These are phyloP conservation scores for Micrasema minimum DNA, from an alignment of 1,140 invertebrate genomes.

Conservation along the genomic window DNA sequence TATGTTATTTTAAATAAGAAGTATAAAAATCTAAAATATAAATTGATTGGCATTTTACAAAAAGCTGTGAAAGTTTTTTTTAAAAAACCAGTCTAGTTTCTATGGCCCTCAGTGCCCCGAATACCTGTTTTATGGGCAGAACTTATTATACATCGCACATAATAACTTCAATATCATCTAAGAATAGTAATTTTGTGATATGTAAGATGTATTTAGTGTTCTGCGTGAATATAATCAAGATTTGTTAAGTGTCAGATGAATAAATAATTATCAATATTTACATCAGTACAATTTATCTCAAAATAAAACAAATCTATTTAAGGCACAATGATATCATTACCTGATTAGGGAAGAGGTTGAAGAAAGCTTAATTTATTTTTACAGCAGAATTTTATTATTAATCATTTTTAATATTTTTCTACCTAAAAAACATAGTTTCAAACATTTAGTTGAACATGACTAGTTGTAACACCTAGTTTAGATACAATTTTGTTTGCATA, in stretches of 20 bases:
- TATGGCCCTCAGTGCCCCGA: not conserved
- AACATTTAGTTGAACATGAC: not conserved
- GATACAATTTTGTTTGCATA: too few relatives aligned
- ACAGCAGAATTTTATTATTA: too few relatives aligned
- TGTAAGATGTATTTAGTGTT: constrained; percentile 1
- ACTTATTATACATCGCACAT: not conserved
- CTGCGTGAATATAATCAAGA: not conserved
- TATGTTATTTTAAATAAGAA: too few relatives aligned
- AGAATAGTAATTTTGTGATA: constrained; percentile 6
- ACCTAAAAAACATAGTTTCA: constrained; percentile 3
- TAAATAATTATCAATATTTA: constrained; percentile 14
- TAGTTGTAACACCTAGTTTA: not conserved
- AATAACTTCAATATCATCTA: not conserved
- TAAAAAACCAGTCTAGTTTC: too few relatives aligned
- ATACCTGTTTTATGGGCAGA: not conserved
- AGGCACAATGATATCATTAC: constrained; percentile 21
- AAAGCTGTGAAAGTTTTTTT: too few relatives aligned
- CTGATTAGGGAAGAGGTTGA: not conserved
- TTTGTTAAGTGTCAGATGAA: not conserved
- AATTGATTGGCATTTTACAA: too few relatives aligned
- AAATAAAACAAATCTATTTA: constrained; percentile 33
- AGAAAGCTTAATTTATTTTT: too few relatives aligned
- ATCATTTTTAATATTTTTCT: too few relatives aligned
- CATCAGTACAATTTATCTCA: constrained; percentile 34
- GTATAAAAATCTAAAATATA: too few relatives aligned